phyloP scores from a whole-genome alignment of 2,113 vertebrate genomes.

The Cheilinus undulatus region DNA sequence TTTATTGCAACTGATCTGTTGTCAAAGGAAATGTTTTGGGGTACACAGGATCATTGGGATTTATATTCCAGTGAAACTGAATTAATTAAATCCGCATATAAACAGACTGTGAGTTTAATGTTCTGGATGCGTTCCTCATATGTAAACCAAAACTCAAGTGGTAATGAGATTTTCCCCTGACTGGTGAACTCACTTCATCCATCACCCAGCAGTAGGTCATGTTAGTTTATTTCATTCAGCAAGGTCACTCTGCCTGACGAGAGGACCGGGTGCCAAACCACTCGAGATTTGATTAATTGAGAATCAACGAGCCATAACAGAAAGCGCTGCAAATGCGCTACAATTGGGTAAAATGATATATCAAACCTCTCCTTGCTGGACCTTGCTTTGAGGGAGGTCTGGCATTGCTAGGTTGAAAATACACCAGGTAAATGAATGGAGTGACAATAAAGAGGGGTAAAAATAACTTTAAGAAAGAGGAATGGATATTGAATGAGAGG shows the following conservation, averaged over 20 bases:
- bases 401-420: slow-evolving; percentile 54
- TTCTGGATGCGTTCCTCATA: not conserved
- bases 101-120: not conserved
- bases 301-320: slow-evolving; percentile 51
- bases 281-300: slow-evolving; percentile 66
- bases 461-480: slow-evolving; percentile 27
- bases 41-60: slow-evolving; percentile 7
- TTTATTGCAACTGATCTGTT: slow-evolving; percentile 27
- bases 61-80: not conserved
- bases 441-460: slow-evolving; percentile 18
- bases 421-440: slow-evolving; percentile 17
- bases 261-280: slow-evolving; percentile 34
- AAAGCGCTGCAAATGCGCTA: slow-evolving; percentile 30
- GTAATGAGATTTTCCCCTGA: slow-evolving; percentile 39
- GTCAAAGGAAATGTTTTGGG: not conserved
- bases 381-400: slow-evolving; percentile 58
- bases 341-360: slow-evolving; percentile 46
- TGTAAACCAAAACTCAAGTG: slow-evolving; percentile 16
- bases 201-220: slow-evolving; percentile 44
- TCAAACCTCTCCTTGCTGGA: slow-evolving; percentile 59
- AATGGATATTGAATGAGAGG: not conserved
- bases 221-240: slow-evolving; percentile 44
- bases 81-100: not conserved
- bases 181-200: slow-evolving; percentile 41
- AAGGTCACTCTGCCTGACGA: slow-evolving; percentile 52